These are phyloP conservation scores for Bombycilla garrulus DNA, from an alignment of 2,113 vertebrate genomes.

Conservation along the genomic window DNA sequence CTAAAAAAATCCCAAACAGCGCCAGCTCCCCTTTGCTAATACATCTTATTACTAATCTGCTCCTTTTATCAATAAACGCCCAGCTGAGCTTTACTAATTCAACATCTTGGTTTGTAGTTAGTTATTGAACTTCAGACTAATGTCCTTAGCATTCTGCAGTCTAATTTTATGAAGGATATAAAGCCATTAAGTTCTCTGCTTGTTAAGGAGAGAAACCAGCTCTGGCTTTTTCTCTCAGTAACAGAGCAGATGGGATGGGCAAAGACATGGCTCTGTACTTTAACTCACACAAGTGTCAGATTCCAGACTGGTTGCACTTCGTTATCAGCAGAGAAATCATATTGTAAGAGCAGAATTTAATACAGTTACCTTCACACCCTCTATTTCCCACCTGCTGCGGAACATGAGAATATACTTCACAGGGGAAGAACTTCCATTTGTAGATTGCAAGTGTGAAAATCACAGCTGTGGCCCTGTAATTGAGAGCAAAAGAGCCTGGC, in stretches of 20 bases:
- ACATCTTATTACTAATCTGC: background rate
- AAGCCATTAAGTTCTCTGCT: background rate
- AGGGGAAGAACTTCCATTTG: background rate
- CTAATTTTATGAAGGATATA: constrained; percentile 7
- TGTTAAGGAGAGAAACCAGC: background rate
- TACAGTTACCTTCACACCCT: background rate
- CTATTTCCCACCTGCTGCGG: background rate
- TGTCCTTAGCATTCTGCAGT: background rate
- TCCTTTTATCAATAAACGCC: constrained; percentile 2
- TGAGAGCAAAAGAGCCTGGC: background rate
- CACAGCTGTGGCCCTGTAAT: background rate
- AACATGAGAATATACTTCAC: background rate
- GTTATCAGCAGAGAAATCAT: background rate
- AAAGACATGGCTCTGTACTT: background rate
- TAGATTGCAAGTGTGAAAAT: background rate
- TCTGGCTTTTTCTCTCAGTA: background rate
- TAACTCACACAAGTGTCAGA: background rate
- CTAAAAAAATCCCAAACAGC: background rate
- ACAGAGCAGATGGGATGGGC: background rate
- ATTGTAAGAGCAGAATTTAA: background rate
- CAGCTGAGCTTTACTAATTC: constrained; percentile 1
- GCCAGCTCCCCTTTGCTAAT: background rate
- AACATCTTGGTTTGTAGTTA: background rate
- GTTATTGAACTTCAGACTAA: constrained; percentile 1
- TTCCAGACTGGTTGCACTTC: background rate